Evolutionary conservation across 2,797 vertebrate genomes (phyloP), one percentile per base, ranked within the genome.

Genomic region (Todus mexicanus): DNA sequence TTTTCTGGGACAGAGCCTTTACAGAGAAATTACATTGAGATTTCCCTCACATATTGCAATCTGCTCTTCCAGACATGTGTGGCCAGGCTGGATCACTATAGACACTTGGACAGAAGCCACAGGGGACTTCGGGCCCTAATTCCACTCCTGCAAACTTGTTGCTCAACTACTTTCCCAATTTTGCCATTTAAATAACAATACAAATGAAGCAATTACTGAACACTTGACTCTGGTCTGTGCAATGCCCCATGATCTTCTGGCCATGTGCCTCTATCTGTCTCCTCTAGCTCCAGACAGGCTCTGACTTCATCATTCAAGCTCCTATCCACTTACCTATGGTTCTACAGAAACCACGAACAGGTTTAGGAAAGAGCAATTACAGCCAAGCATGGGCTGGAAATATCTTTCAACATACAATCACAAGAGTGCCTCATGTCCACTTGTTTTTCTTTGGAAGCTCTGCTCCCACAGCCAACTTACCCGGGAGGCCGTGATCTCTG

Each of bases 401-500:
- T 7, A 9, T 56, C 71, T 69, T 54, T 69, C 60, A 38, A 3
- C 17, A 35, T 35, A 87, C 61, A 38, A 8, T 21, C 22, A 29
- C 37, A 43, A 16, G 16, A 68, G 18, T 22, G 21, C 43, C 31
- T 60, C 27, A 31, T 42, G 61, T 42, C 42, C 53, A 48, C 10
- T 16, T 14, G 15, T 20, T 80, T 72, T 38, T 1, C 31, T 42
- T 40, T 10, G 37, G 13, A 18, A 76, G 60, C 10, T 48, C 64
- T 63, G 15, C 29, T 84, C 20, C 53, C n/a, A 11, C 26, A 43
- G 43, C 33, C 69, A 61, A 6, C 84, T 94, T 97, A 99, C 98
- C 98, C 66, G 98, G 97, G 13, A 99, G 94, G 79, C 98, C 98
- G 0, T 99, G 98, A 17, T 99, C 99, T 31, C 98, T 97, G 79